Base-by-base conservation (phyloP, 2,888 invertebrate genomes). In the Ichneumoninae sp. region DNA sequence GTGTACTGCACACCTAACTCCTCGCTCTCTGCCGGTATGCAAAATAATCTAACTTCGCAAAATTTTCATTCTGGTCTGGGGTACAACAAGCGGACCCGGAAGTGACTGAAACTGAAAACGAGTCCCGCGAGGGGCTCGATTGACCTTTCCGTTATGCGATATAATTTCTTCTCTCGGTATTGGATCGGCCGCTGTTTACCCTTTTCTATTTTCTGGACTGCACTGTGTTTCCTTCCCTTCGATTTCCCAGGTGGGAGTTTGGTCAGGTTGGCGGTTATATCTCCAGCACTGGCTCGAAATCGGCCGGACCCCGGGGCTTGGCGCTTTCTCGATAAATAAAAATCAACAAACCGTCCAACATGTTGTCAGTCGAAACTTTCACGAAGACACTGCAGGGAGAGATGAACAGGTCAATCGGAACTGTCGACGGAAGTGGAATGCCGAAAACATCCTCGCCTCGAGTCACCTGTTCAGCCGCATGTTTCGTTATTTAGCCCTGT, bases 1-100 rank as follows among this genome's bases (percentile, higher is more conserved):
- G 75, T 60, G 44, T 62, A 57, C 47, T 57, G 47, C 7, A 33
- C 13, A 22, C 22, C 36, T 3, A 22, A 16, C 50, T 50, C 16
- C 16, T 19, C n/a, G 6, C 47, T 68, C 22, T 36, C 62, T 33
- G 30, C 33, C 10, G 44, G 36, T 52, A 70, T 66, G 81, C 68
- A 82, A 85, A 82, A 80, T 84, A 85, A 85, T 78, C 69, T 80
- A 75, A 71, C 77, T 82, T 77, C 77, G 69, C 44, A 52, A 74
- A 75, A 80, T 80, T 80, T 80, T 66, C 71, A 78, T 76, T 8
- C 66, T 33, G 36, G 52, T 66, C 19, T 33, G n/a, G 44, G 50
- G 22, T 75, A 74, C 65, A 57, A 36, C 66, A 54, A 30, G 54
- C 22, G 19, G 7, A 47, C 47, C 13, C 33, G 52, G 52, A 62